Base-by-base conservation (phyloP, 2,797 vertebrate genomes). In the Gephyroberyx darwinii region DNA sequence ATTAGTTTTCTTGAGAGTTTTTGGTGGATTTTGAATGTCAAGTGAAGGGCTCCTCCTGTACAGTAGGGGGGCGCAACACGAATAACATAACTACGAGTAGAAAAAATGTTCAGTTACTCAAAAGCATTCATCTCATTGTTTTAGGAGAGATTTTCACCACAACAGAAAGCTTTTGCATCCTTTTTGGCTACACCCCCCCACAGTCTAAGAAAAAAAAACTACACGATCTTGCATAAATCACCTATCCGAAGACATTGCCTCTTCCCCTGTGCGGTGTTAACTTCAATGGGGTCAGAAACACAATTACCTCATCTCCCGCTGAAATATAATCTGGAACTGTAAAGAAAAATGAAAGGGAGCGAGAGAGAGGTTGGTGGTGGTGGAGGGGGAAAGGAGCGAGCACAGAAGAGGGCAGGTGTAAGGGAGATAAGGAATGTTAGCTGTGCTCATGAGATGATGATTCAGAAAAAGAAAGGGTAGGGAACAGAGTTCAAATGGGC, bases 401-500 rank as follows among this genome's bases (percentile, higher is more conserved):
- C 65, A 58, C 65, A 84, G 83, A 86, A 53, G 78, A 81, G 84
- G 81, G 75, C 85, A 88, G 85, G 85, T 87, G 87, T 78, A 75
- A 74, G 85, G 69, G 76, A 86, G 84, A 87, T 83, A 85, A 86
- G 85, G 78, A 77, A 80, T 55, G 70, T 80, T 81, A 75, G 83
- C 83, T 78, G 77, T 63, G 73, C 80, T 83, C 76, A 72, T 75
- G 76, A 84, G 86, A 87, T 82, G 86, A 81, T 87, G 85, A 86
- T 84, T 88, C 86, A 87, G 84, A 82, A 77, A 83, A 62, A 67
- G 81, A 26, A 83, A 78, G 52, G 71, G 75, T 31, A 7, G 78
- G 81, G 80, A 88, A 86, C 82, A 83, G 80, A 88, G 89, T 91
- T 91, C 85, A 90, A 90, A 92, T 86, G 77, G 81, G 79, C 84